Base-by-base conservation (phyloP, 2,888 invertebrate genomes). In the Oeneis ivallda region DNA sequence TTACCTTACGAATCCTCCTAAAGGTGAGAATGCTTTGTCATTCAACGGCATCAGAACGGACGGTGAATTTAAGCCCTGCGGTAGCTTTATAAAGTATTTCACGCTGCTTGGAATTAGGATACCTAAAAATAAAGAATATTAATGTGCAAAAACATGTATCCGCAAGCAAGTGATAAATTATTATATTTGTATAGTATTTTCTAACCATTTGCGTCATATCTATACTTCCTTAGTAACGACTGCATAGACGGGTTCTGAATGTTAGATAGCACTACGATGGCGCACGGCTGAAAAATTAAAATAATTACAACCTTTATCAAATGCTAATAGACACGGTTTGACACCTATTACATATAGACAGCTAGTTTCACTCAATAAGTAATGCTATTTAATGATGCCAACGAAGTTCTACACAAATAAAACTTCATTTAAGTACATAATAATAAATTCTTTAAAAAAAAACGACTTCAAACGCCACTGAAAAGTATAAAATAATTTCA, bases 1-100 rank as follows among this genome's bases (percentile, higher is more conserved):
- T 74, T 74, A 90, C 90, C 89, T 88, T 62, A 91, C 85, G 72
- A 87, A 90, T 70, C 90, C 90, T 62, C 91, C 91, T 62, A 83
- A 75, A 64, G 89, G 87, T 43, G 91, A 85, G 75, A 88, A 88
- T 0, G 89, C 82, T 67, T 83, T 85, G 67, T 87, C 87, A 60
- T 86, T 87, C 62, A 91, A 74, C 32, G 89, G 89, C 56, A 90
- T 79, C 6, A 90, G 72, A 34, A 84, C 26, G 9, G 89, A 83
- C 1, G 81, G 70, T 0, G 81, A 70, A 2, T 77, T 75, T 8
- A 77, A 61, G 8, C 81, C 85, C 74, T 85, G 84, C 2, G 85
- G 87, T 66, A 88, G 62, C 70, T 90, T 91, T 17, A 90, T 81
- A 67, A 82, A 91, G 71, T 91, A 91, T 71, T 85, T 84, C 19